These are phyloP conservation scores for Deilephila porcellus DNA, from an alignment of 2,888 invertebrate species.

Conservation along the genomic window DNA sequence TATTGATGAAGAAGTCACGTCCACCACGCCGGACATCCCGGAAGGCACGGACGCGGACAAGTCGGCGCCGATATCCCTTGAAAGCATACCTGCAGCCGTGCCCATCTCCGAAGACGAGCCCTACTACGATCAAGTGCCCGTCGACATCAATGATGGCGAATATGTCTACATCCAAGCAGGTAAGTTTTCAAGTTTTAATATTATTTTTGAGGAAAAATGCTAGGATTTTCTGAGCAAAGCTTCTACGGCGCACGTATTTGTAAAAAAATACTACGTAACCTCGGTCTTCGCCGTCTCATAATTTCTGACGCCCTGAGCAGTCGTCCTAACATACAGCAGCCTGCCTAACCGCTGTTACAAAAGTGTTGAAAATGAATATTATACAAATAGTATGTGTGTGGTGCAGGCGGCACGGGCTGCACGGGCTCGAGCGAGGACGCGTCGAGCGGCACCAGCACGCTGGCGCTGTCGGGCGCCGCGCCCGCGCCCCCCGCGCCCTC, in stretches of 20 bases:
- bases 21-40: constrained; percentile 70
- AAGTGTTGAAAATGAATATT: neutral
- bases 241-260: no score
- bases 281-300: no score
- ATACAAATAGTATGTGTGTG: neutral
- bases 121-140: constrained; percentile 89
- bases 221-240: no score
- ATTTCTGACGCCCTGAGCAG: no score
- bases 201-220: neutral
- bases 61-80: constrained; percentile 74
- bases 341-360: no score
- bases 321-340: neutral
- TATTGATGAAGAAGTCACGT: constrained; percentile 76
- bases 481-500: constrained; percentile 48
- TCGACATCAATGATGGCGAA: constrained; percentile 88
- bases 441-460: constrained; percentile 85
- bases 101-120: constrained; percentile 85
- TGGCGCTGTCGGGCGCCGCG: constrained; percentile 69
- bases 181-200: constrained; percentile 32
- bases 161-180: constrained; percentile 91
- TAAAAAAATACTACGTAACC: no score
- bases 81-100: constrained; percentile 70
- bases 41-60: constrained; percentile 69
- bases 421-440: constrained; percentile 88
- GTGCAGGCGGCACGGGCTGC: constrained; percentile 64